phyloP scores from a whole-genome alignment of 2,888 invertebrate genomes.

The Yponomeuta plumbellus region DNA sequence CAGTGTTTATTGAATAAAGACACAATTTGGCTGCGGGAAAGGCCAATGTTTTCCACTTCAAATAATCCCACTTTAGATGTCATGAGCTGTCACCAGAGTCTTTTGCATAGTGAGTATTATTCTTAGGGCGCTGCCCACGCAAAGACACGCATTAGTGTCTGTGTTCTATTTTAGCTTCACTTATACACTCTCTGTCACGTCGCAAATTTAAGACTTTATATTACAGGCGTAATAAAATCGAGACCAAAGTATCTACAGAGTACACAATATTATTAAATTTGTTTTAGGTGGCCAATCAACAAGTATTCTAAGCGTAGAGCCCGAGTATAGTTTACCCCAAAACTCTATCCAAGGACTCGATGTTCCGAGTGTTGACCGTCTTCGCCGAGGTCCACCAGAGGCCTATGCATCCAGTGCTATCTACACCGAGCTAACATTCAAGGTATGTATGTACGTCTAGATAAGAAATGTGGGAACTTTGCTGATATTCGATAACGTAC shows the following conservation, averaged over 20 bases:
- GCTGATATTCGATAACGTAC: constrained; percentile 49
- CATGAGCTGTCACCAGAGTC: constrained; percentile 65
- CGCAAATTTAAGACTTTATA: constrained; percentile 5
- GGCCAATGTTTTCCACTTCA: constrained; percentile 61
- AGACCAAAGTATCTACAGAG: too few species aligned
- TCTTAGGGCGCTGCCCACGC: neutral
- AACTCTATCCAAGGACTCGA: constrained; percentile 69
- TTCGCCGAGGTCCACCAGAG: constrained; percentile 64
- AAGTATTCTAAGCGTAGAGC: constrained; percentile 63
- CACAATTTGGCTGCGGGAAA: constrained; percentile 68
- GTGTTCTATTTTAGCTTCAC: neutral
- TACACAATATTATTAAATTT: too few species aligned
- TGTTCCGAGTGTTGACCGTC: constrained; percentile 60
- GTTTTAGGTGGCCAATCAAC: constrained; percentile 61
- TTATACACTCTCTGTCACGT: neutral
- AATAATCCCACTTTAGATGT: constrained; percentile 56
- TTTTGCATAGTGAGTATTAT: constrained; percentile 57
- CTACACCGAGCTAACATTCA: constrained; percentile 74
- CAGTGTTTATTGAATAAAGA: constrained; percentile 72
- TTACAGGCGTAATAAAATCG: too few species aligned
- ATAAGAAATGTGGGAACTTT: constrained; percentile 54
- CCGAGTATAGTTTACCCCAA: constrained; percentile 68
- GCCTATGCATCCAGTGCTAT: constrained; percentile 71
- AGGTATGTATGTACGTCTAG: constrained; percentile 47
- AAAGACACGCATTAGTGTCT: neutral